Evolutionary conservation across 2,888 invertebrate species (phyloP).

Genomic region (Hydroisotoma schaefferi): DNA sequence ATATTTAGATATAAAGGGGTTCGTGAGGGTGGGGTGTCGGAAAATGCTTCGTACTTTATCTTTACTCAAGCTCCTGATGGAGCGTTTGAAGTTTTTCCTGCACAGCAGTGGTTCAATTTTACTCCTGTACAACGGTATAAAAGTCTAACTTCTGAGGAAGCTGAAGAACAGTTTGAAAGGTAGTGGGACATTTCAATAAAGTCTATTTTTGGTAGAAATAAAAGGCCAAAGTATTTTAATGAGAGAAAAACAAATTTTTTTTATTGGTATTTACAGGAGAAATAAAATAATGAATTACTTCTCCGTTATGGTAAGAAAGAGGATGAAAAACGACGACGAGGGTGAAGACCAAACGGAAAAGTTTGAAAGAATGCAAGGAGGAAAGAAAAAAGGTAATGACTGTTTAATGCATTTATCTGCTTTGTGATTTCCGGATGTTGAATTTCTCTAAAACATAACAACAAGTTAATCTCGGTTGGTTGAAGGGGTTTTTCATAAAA

Average conservation of each 20-base stretch:
- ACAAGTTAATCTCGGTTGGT: neutral
- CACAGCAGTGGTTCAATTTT: conserved; percentile 96
- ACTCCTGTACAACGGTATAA: conserved; percentile 86
- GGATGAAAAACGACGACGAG: conserved; percentile 67
- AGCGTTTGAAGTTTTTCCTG: conserved; percentile 90
- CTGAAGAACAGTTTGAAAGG: conserved; percentile 92
- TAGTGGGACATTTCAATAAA: conserved; percentile 49
- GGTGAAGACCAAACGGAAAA: conserved; percentile 62
- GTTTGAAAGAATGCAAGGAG: conserved; percentile 57
- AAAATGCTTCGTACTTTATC: conserved; percentile 96
- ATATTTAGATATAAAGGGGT: conserved; percentile 73
- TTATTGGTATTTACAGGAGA: conserved; percentile 59
- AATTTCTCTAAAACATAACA: neutral
- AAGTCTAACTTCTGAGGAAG: conserved; percentile 93
- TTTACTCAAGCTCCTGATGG: conserved; percentile 95
- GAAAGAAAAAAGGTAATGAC: conserved; percentile 20
- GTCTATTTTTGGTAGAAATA: neutral
- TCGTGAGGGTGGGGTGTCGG: conserved; percentile 91
- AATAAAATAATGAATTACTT: conserved; percentile 96
- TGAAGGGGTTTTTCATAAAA: neutral
- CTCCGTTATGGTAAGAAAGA: conserved; percentile 86
- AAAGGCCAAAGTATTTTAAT: neutral
- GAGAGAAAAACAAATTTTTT: conserved; percentile 7
- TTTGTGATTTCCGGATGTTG: conserved; percentile 49
- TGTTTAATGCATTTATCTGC: conserved; percentile 25